Percentiles rank a stretch among this genome's conserved stretches.
phyloP scores from a whole-genome alignment of 2,797 vertebrate species.

The Morelia viridis region DNA sequence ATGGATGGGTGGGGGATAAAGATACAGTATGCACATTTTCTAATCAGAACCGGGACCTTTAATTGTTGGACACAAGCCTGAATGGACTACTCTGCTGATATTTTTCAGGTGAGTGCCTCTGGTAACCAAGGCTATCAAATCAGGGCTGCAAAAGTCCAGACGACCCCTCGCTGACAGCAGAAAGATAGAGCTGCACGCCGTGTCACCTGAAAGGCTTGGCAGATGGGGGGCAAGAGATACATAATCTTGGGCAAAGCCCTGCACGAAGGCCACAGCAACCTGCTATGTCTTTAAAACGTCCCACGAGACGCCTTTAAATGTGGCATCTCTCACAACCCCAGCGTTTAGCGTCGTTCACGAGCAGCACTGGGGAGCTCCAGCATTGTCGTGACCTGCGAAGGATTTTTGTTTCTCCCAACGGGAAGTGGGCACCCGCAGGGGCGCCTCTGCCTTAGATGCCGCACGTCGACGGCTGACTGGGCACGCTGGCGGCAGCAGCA shows the following conservation, averaged over 20 bases:
- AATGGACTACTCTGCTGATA: neutral
- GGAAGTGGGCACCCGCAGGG: neutral
- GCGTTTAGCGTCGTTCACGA: too few relatives aligned
- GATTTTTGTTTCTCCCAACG: neutral
- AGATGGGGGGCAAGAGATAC: neutral
- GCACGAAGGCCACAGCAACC: neutral
- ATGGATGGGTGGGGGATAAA: neutral
- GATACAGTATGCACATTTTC: neutral
- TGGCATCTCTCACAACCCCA: neutral
- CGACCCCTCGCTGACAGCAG: neutral
- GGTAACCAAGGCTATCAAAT: neutral
- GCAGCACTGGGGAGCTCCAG: neutral
- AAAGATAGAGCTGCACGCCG: neutral
- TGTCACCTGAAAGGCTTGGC: neutral
- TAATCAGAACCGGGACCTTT: neutral
- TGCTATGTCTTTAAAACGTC: neutral
- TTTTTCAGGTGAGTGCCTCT: neutral
- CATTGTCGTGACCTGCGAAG: neutral
- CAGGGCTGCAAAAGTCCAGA: neutral
- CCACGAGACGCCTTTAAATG: neutral
- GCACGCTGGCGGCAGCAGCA: neutral
- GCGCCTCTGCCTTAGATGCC: neutral
- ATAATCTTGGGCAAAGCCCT: neutral
- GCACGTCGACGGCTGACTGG: neutral
- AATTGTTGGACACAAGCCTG: neutral